phyloP scores from a whole-genome alignment of 1,140 invertebrate species.

The Procambarus clarkii region DNA sequence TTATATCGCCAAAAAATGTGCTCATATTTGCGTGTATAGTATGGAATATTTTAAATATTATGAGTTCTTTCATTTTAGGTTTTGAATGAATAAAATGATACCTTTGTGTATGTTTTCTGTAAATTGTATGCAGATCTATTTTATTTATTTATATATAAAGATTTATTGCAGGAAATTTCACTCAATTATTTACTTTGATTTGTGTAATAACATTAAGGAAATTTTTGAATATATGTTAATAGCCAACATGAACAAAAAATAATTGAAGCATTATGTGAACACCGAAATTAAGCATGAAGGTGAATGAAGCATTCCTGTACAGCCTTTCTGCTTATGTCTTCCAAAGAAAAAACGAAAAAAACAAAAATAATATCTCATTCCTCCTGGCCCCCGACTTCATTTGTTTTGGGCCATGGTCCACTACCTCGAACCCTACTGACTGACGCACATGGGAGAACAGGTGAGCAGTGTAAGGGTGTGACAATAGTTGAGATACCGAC shows the following conservation, averaged over 20 bases:
- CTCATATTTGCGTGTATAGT: neutral
- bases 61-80: neutral
- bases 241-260: neutral
- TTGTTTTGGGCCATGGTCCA: slow-evolving; percentile 42
- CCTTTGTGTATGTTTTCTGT: neutral
- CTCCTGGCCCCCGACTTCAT: slow-evolving; percentile 29
- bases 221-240: neutral
- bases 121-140: neutral
- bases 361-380: slow-evolving; percentile 33
- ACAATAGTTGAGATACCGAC: too few relatives aligned
- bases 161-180: neutral
- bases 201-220: neutral
- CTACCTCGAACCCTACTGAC: slow-evolving; percentile 32
- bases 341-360: too few relatives aligned
- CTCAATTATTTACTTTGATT: neutral
- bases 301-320: slow-evolving; percentile 33
- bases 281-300: slow-evolving; percentile 43
- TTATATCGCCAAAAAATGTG: neutral
- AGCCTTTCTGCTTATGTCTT: slow-evolving; percentile 58
- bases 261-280: neutral
- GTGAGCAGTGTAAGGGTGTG: neutral
- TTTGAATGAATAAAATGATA: neutral
- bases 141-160: neutral
- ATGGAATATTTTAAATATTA: neutral
- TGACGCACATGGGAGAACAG: neutral